A percentile compares a stretch with the other conserved stretches of the same genome.
phyloP scores from a whole-genome alignment of 1,140 invertebrate genomes.

The Belonocnema kinseyi region DNA sequence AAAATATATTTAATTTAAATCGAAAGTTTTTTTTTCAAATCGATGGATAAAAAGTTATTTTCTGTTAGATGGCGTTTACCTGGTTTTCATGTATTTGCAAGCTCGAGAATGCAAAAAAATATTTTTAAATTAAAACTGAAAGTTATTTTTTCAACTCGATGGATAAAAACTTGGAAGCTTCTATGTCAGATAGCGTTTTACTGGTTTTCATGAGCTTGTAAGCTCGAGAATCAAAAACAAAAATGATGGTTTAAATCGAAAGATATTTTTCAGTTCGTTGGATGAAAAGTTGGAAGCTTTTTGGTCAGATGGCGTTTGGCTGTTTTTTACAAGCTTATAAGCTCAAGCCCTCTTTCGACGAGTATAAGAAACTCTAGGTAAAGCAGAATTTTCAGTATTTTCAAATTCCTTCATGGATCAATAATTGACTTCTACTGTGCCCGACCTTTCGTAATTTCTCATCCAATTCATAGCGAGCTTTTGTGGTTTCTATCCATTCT shows the following conservation, averaged over 20 bases:
- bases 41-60: not conserved
- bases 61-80: conserved; percentile 37
- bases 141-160: no score
- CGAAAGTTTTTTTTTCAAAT: no score
- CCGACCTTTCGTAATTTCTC: not conserved
- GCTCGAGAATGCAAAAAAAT: no score
- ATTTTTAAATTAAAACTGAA: no score
- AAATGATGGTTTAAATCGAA: no score
- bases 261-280: no score
- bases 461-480: conserved; percentile 1
- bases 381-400: conserved; percentile 57
- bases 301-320: conserved; percentile 39
- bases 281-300: not conserved
- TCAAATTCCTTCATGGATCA: conserved; percentile 48
- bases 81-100: not conserved
- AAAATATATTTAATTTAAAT: no score
- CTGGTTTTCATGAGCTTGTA: no score
- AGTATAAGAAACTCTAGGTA: conserved; percentile 52
- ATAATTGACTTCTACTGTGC: conserved; percentile 49
- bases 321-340: conserved; percentile 48
- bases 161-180: no score
- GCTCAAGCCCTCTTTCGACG: conserved; percentile 55
- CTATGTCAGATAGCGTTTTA: no score
- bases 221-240: no score
- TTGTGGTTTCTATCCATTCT: conserved; percentile 2